Evolutionary conservation across 2,797 vertebrate species (phyloP).

Genomic region (Oryzias dopingdopingensis): DNA sequence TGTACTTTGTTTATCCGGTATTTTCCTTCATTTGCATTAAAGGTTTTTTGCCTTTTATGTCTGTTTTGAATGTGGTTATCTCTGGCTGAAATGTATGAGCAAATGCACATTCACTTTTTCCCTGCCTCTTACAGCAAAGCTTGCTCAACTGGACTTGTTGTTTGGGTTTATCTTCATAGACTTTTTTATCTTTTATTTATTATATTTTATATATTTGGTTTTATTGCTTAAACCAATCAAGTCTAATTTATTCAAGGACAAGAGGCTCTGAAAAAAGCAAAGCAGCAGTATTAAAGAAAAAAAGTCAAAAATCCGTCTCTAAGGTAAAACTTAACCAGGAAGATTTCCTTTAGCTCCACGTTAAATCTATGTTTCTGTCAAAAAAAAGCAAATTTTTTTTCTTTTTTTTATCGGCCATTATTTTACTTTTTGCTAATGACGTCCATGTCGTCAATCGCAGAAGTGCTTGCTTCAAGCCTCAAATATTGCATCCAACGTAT

Average conservation of each 20-base stretch:
- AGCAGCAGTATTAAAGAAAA: not conserved
- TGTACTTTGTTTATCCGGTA: conserved; percentile 7
- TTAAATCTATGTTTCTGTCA: no score
- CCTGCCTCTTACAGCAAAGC: not conserved
- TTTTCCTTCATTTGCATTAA: conserved; percentile 5
- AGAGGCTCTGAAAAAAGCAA: not conserved
- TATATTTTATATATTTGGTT: not conserved
- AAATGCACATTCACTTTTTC: conserved; percentile 41
- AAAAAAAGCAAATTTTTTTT: no score
- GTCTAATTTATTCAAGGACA: not conserved
- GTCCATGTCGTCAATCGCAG: no score
- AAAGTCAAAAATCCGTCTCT: not conserved
- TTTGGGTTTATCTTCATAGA: no score
- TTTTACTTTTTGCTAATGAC: no score
- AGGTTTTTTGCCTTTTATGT: not conserved
- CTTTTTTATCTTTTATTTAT: not conserved
- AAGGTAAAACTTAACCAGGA: not conserved
- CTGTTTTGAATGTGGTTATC: conserved; percentile 13
- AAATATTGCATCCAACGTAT: not conserved
- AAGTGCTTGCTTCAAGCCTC: not conserved
- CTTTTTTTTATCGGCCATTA: no score
- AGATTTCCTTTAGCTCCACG: not conserved
- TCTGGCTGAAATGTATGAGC: conserved; percentile 37
- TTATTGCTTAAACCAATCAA: not conserved
- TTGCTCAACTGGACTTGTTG: no score